Conservation (phyloP, 1,140 invertebrate species). For the Bacillus rossius region DNA sequence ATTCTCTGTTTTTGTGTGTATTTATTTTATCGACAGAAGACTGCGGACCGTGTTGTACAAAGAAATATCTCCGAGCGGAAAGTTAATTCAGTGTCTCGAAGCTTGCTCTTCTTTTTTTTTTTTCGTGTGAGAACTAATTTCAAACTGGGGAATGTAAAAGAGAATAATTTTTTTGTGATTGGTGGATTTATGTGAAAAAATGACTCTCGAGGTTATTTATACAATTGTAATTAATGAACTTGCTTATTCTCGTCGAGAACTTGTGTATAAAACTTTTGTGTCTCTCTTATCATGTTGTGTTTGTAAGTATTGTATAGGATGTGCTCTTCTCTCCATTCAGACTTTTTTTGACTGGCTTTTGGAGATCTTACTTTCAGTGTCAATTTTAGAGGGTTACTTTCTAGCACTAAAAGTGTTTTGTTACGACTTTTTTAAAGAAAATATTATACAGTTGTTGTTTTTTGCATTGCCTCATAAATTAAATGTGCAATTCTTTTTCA, state of each 20-base stretch:
- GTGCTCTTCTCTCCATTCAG: neutral
- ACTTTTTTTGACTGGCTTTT: neutral
- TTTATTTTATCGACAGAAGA: neutral
- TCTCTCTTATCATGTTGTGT: neutral
- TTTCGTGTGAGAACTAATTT: constrained; percentile 1
- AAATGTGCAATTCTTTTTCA: constrained; percentile 18
- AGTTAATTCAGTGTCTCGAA: neutral
- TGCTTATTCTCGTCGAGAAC: too few relatives aligned
- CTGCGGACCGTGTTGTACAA: too few relatives aligned
- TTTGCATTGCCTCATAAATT: constrained; percentile 10
- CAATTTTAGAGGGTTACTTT: neutral
- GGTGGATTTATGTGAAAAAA: too few relatives aligned
- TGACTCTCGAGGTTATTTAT: too few relatives aligned
- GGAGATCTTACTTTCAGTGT: neutral
- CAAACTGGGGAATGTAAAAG: neutral
- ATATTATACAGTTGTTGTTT: neutral
- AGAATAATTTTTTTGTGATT: too few relatives aligned
- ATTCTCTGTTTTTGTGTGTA: neutral
- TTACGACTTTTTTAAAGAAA: neutral
- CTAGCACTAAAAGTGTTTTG: constrained; percentile 8
- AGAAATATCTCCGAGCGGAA: neutral
- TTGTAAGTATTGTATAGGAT: neutral
- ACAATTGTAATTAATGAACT: too few relatives aligned
- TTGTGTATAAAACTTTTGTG: too few relatives aligned
- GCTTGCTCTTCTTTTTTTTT: constrained; percentile 1